Conservation (phyloP, 2,888 invertebrate species). For the Synergus umbraculus region DNA sequence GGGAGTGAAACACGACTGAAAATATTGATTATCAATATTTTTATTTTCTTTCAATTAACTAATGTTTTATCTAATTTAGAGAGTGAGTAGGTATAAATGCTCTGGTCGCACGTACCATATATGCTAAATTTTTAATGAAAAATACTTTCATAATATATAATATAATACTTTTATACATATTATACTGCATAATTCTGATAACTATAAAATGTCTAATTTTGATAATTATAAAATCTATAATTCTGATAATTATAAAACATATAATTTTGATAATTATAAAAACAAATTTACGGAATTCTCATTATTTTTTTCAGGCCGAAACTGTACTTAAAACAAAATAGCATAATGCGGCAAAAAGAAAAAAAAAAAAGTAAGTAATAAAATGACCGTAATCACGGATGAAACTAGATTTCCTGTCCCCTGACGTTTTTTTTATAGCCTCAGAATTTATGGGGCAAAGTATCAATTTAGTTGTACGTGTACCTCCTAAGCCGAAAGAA, state of each 20-base stretch:
- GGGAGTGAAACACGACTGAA: too few relatives aligned
- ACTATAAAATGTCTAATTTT: too few relatives aligned
- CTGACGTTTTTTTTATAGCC: not conserved
- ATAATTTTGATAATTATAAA: too few relatives aligned
- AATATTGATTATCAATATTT: not conserved
- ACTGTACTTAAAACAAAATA: not conserved
- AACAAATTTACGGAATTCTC: not conserved
- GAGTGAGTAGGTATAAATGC: not conserved
- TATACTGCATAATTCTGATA: too few relatives aligned
- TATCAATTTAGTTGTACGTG: slow-evolving; percentile 28
- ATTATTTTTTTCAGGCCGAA: not conserved
- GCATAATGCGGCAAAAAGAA: not conserved
- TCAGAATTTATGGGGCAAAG: slow-evolving; percentile 16
- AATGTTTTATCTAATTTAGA: not conserved
- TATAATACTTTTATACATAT: too few relatives aligned
- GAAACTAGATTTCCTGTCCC: not conserved
- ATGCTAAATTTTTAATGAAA: not conserved
- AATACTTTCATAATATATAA: too few relatives aligned
- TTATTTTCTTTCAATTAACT: not conserved
- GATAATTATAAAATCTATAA: too few relatives aligned
- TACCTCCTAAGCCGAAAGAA: slow-evolving; percentile 27
- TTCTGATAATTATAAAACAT: too few relatives aligned
- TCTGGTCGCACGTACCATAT: too few relatives aligned
- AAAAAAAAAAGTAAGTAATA: not conserved
- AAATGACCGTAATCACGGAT: too few relatives aligned